Base-by-base conservation (phyloP, 2,797 vertebrate genomes). In the Megaceryle alcyon region DNA sequence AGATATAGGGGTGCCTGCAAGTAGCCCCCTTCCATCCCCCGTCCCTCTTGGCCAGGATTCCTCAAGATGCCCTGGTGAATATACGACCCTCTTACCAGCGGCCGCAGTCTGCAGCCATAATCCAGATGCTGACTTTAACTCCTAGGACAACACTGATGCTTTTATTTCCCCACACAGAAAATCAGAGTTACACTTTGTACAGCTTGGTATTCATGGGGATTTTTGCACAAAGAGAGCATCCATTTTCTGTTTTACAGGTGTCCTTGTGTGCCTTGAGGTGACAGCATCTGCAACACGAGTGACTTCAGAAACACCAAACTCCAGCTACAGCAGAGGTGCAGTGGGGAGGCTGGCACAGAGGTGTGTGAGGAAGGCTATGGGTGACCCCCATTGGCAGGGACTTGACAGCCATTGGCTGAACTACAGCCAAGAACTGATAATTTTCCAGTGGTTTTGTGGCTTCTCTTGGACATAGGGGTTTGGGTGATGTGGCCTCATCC, bases 1-100 rank as follows among this genome's bases (percentile, higher is more conserved):
- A 14, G 9, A 28, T 1, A 4, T 0, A 4, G 53, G 19, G 10
- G 19, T 15, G 66, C 18, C 5, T 2, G 29, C 5, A 26, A 22
- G 41, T 56, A 17, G 10, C 21, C 35, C 12, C 46, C 10, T 7
- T 3, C 9, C 3, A 14, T 12, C 23, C 39, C 39, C 13, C 31
- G 5, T 9, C 6, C 23, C 37, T 29, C 56, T 6, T 3, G 49
- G 29, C 8, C 37, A 16, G 80, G 37, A 41, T 41, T 41, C 13
- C 12, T 13, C 39, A 41, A 41, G n/a, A 14, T 16, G 23, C 31
- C 19, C 31, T 3, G 7, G 17, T 6, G 48, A 75, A 28, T 4
- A 3, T 1, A 8, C 6, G 4, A 23, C 28, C 54, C 68, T 23
- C 12, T 14, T 10, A 25, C 12, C 21, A 12, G 25, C 4, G 4